A percentile compares a stretch with the other conserved stretches of the same genome.
These are phyloP conservation scores for Perca schrenkii DNA, from an alignment of 2,113 vertebrate genomes.

Conservation along the genomic window DNA sequence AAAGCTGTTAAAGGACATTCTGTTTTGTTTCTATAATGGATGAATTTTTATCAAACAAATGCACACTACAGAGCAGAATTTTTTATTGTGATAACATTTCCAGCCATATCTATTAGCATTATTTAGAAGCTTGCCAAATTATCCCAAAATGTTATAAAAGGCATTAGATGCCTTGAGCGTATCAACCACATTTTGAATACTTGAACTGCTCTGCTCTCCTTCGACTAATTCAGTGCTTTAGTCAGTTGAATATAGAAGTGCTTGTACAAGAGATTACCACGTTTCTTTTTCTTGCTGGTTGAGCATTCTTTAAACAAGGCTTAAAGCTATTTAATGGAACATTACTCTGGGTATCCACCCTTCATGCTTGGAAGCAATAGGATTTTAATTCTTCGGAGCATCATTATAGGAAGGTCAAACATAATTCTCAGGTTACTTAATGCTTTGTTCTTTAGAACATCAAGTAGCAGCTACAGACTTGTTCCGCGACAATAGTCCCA, in stretches of 20 bases:
- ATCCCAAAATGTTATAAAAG: slow-evolving; percentile 31
- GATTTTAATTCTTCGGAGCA: slow-evolving; percentile 43
- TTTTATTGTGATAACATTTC: slow-evolving; percentile 9
- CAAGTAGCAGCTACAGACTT: slow-evolving; percentile 20
- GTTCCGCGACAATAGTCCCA: not conserved
- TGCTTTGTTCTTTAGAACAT: slow-evolving; percentile 21
- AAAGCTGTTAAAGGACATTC: slow-evolving; percentile 25
- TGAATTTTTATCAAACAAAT: slow-evolving; percentile 22
- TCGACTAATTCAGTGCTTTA: slow-evolving; percentile 17
- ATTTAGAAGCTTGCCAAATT: slow-evolving; percentile 9
- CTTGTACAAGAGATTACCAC: slow-evolving; percentile 12
- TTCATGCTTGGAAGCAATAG: slow-evolving; percentile 39
- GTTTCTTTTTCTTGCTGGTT: slow-evolving; percentile 17
- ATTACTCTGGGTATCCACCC: slow-evolving; percentile 29
- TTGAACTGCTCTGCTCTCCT: slow-evolving; percentile 33
- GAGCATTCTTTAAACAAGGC: slow-evolving; percentile 40
- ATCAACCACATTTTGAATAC: slow-evolving; percentile 7
- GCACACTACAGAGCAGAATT: slow-evolving; percentile 3
- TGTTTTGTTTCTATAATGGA: slow-evolving; percentile 10
- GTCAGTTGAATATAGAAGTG: slow-evolving; percentile 5
- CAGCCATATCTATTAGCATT: not conserved
- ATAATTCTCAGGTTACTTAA: slow-evolving; percentile 26
- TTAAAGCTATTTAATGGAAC: slow-evolving; percentile 43
- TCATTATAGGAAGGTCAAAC: slow-evolving; percentile 46
- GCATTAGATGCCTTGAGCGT: not conserved